phyloP scores from a whole-genome alignment of 2,797 vertebrate species.

The Enteromius trimaculatus region DNA sequence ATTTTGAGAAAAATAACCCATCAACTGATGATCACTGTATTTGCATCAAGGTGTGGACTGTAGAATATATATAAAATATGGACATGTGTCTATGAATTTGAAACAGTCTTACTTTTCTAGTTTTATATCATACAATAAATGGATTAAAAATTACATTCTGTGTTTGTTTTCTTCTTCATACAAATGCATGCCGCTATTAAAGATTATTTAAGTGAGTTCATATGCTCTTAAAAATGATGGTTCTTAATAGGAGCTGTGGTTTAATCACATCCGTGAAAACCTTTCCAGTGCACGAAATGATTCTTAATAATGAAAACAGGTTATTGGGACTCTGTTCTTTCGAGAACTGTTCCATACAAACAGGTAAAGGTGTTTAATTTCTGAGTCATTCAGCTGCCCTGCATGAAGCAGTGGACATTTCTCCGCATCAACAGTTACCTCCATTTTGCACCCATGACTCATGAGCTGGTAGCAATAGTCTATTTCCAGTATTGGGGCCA shows the following conservation, averaged over 20 bases:
- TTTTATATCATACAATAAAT: slow-evolving; percentile 97
- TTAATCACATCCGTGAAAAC: background rate
- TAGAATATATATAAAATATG: slow-evolving; percentile 83
- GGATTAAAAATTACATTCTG: slow-evolving; percentile 67
- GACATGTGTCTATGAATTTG: slow-evolving; percentile 94
- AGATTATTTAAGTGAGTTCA: background rate
- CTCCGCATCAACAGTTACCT: slow-evolving; percentile 69
- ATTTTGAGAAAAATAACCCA: slow-evolving; percentile 74
- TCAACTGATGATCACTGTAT: slow-evolving; percentile 91
- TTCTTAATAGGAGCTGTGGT: slow-evolving; percentile 1
- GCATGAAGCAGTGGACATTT: slow-evolving; percentile 41
- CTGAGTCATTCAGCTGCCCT: slow-evolving; percentile 35
- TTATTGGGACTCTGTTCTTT: background rate
- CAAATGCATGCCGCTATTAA: background rate
- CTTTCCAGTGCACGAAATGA: background rate
- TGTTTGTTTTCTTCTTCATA: slow-evolving; percentile 45
- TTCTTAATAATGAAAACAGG: background rate
- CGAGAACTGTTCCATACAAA: background rate
- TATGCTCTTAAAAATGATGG: background rate
- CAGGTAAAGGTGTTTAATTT: slow-evolving; percentile 1
- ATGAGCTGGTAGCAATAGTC: slow-evolving; percentile 67
- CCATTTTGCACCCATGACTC: slow-evolving; percentile 73
- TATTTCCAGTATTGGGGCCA: slow-evolving; percentile 79
- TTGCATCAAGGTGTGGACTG: slow-evolving; percentile 90
- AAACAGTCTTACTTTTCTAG: slow-evolving; percentile 99